Base-by-base conservation (phyloP, 2,797 vertebrate genomes). In the Rhinatrema bivittatum region DNA sequence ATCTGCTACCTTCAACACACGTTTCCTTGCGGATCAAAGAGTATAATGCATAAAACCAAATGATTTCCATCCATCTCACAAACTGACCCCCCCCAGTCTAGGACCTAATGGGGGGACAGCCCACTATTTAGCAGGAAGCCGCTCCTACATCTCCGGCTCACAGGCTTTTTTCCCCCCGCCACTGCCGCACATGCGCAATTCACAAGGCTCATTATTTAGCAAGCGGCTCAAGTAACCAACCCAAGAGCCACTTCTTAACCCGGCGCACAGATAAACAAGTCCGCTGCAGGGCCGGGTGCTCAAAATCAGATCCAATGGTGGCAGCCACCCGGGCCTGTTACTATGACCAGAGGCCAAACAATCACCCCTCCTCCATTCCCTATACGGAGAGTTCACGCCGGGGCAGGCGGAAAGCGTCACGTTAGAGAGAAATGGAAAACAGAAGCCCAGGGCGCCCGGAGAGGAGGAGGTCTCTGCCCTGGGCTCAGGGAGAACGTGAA, bases 91-190 rank as follows among this genome's bases (percentile, higher is more conserved):
- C n/a, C n/a, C n/a, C n/a, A n/a, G n/a, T n/a, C n/a, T n/a, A n/a
- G n/a, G n/a, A n/a, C n/a, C n/a, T n/a, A n/a, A n/a, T n/a, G n/a
- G n/a, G n/a, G n/a, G n/a, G n/a, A n/a, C n/a, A n/a, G 13, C 10
- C 21, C 55, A 65, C 23, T 60, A 53, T 72, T 46, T 75, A 43
- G 53, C 70, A 76, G 65, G 66, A 76, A 63, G 57, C 58, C 10
- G 18, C 22, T 26, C 20, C 7, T 30, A 19, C 32, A 20, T 44
- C 20, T 33, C n/a, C 36, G 47, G 34, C 31, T 9, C 12, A 15
- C 4, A 14, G 25, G 4, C 16, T 26, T 21, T 35, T 23, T 15
- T 22, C 24, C 9, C 17, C n/a, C 7, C 7, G n/a, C n/a, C n/a
- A n/a, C n/a, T n/a, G n/a, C n/a, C n/a, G n/a, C n/a, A n/a, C n/a